phyloP scores from a whole-genome alignment of 2,113 vertebrate genomes.

The Engraulis encrasicolus region DNA sequence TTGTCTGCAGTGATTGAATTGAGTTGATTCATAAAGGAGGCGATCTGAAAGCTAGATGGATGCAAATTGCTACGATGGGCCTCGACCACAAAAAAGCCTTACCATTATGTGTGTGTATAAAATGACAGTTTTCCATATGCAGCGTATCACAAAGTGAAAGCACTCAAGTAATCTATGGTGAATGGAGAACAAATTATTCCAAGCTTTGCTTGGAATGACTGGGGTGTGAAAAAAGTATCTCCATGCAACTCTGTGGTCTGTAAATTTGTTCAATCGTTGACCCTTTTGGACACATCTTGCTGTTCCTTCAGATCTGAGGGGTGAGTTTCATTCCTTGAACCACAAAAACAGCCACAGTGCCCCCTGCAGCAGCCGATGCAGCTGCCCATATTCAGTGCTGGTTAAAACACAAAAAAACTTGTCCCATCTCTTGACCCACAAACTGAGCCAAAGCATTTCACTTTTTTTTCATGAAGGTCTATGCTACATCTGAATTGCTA shows the following conservation, averaged over 20 bases:
- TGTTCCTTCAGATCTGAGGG: background rate
- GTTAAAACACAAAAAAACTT: background rate
- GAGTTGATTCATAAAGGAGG: background rate
- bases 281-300: background rate
- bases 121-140: background rate
- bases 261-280: background rate
- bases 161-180: background rate
- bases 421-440: background rate
- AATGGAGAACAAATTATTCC: too few relatives aligned
- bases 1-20: background rate
- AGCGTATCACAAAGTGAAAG: background rate
- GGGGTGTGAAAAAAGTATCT: background rate
- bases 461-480: background rate
- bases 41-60: background rate
- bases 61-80: background rate
- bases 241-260: background rate
- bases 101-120: constrained; percentile 4
- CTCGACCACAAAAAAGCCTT: background rate
- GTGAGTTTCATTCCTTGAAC: background rate
- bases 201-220: background rate
- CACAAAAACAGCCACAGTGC: background rate
- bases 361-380: background rate
- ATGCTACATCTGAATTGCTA: background rate
- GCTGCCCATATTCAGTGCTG: background rate
- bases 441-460: background rate